Evolutionary conservation across 2,888 invertebrate species (phyloP).

Genomic region (Cinara cedri): DNA sequence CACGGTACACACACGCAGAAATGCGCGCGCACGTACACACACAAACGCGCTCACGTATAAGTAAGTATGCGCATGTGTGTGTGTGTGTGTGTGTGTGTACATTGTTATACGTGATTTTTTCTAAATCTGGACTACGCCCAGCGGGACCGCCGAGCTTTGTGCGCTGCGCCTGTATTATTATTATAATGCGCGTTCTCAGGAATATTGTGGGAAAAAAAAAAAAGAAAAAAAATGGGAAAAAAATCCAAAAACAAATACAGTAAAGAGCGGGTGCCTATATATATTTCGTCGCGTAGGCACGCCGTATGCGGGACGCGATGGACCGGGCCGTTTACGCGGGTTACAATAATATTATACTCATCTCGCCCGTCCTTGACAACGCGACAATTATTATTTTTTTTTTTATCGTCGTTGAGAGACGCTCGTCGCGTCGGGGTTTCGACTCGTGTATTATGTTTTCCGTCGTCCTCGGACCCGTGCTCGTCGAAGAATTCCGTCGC

Average conservation of each 20-base stretch:
- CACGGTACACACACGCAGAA: not conserved
- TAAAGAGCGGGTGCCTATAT: not conserved
- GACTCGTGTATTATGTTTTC: conserved; percentile 2
- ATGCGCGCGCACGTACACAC: not conserved
- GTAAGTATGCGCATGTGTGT: not conserved
- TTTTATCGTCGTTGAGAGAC: too few relatives aligned
- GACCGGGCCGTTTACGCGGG: conserved; percentile 28
- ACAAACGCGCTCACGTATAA: not conserved
- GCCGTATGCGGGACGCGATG: conserved; percentile 40
- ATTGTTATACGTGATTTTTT: conserved; percentile 56
- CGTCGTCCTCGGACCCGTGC: conserved; percentile 4
- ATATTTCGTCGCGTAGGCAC: not conserved
- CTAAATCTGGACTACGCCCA: conserved; percentile 54
- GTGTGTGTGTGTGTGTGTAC: too few relatives aligned
- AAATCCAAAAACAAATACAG: not conserved
- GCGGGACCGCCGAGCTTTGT: conserved; percentile 42
- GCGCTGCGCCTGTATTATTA: conserved; percentile 1
- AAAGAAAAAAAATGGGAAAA: too few relatives aligned
- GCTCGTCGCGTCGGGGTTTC: not conserved
- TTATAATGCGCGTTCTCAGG: not conserved
- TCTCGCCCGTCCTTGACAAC: conserved; percentile 26
- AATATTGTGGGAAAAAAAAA: not conserved
- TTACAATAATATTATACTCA: too few relatives aligned
- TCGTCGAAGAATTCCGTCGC: conserved; percentile 19
- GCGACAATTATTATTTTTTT: not conserved